Evolutionary conservation across 2,797 vertebrate genomes (phyloP).

Genomic region (Benthosema pterotum): DNA sequence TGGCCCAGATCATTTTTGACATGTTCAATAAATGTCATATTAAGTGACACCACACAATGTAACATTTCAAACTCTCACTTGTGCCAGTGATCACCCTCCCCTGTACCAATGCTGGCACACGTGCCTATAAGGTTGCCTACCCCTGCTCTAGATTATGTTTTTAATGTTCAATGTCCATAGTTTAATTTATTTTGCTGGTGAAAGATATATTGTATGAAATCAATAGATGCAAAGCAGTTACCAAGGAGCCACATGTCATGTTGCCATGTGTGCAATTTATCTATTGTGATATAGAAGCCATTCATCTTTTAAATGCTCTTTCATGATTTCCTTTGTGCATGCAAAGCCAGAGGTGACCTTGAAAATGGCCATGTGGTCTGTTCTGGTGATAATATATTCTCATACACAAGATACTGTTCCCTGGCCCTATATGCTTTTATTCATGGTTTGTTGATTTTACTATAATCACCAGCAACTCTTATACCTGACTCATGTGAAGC

Average conservation of each 20-base stretch:
- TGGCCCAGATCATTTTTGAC: no score
- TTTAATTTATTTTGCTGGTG: slow-evolving; percentile 35
- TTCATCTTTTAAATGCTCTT: slow-evolving; percentile 75
- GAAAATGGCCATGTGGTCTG: slow-evolving; percentile 58
- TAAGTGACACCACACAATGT: no score
- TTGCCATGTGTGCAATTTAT: slow-evolving; percentile 50
- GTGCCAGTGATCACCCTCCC: no score
- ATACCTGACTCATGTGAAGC: background rate
- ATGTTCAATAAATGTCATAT: no score
- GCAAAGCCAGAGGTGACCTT: slow-evolving; percentile 67
- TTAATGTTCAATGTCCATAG: slow-evolving; percentile 30
- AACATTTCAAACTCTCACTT: no score
- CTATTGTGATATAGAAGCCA: slow-evolving; percentile 68
- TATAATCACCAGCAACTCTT: slow-evolving; percentile 23
- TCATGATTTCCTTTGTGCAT: slow-evolving; percentile 72
- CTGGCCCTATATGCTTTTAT: slow-evolving; percentile 50
- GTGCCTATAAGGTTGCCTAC: no score
- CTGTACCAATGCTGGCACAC: no score
- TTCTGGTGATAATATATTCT: slow-evolving; percentile 69
- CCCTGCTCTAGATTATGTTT: no score
- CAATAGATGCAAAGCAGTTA: slow-evolving; percentile 35
- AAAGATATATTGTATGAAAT: slow-evolving; percentile 44
- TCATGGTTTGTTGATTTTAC: slow-evolving; percentile 33
- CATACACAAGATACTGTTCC: slow-evolving; percentile 46
- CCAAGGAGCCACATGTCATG: slow-evolving; percentile 54